Base-by-base conservation (phyloP, 2,888 invertebrate species). In the Rhamnusium bicolor region DNA sequence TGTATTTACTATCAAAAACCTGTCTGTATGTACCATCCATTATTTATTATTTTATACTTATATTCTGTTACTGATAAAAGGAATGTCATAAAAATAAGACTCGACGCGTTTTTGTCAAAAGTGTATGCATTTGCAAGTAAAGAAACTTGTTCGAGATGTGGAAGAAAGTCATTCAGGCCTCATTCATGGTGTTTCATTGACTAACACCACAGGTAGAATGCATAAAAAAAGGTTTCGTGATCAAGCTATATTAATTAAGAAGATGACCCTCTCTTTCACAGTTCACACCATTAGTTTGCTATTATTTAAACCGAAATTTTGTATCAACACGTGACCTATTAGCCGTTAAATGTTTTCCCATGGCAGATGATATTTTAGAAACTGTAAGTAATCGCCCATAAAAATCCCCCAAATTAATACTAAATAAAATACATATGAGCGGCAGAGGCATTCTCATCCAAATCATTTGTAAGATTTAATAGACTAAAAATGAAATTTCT, bases 211-310 rank as follows among this genome's bases (percentile, higher is more conserved):
- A 62, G 47, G 61, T 21, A 62, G 18, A 29, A 63, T 2, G 63
- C 16, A 63, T 27, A 63, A 49, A 40, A 40, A 53, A 29, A 10
- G 7, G 27, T 68, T 56, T 71, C 76, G 70, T 76, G 76, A 53
- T 69, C 18, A 65, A 54, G 46, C 68, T 49, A 58, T 49, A 72
- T 76, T 56, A 75, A 73, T 73, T 53, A 40, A 51, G 46, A 14
- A 12, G 63, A 65, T 46, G 69, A 46, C 71, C 72, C 54, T 46
- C 62, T 21, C n/a, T n/a, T n/a, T n/a, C n/a, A n/a, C n/a, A n/a
- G n/a, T 75, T 75, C 68, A 53, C 69, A 74, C 70, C 77, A 74
- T 75, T 77, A 73, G 40, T 18, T 47, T 8, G 29, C 68, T 68
- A 72, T 75, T 70, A 75, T 60, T 40, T 68, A 32, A 66, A 72